Percentiles rank a stretch among this genome's conserved stretches.
Conservation (phyloP, 2,113 vertebrate species). For the Aspidoscelis tigris region DNA sequence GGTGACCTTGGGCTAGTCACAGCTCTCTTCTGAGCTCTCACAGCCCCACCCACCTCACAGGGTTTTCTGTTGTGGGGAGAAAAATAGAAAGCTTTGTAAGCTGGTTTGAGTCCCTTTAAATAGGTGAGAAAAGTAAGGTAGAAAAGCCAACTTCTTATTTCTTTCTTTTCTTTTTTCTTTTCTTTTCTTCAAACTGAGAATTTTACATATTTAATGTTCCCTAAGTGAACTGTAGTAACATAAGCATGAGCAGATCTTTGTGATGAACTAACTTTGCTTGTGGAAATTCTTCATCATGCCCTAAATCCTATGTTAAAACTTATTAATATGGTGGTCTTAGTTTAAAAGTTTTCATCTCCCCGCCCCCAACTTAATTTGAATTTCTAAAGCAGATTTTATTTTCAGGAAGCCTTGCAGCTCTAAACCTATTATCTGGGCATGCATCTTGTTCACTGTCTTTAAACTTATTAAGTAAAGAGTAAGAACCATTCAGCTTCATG, state of each 20-base stretch:
- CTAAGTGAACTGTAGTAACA: background rate
- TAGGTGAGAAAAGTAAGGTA: too few species aligned
- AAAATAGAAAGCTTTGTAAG: too few species aligned
- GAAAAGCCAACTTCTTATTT: too few species aligned
- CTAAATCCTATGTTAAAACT: background rate
- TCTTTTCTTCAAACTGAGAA: background rate
- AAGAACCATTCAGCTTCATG: background rate
- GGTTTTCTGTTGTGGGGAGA: too few species aligned
- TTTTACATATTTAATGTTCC: background rate
- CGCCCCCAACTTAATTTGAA: background rate
- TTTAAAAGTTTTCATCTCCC: too few species aligned
- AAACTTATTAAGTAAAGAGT: background rate
- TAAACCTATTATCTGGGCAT: too few species aligned
- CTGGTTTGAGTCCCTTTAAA: too few species aligned
- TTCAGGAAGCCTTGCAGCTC: background rate
- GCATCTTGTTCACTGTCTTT: background rate
- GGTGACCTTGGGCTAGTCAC: too few species aligned
- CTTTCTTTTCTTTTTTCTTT: too few species aligned
- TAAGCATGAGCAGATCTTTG: background rate
- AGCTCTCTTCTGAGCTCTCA: too few species aligned
- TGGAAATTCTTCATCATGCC: background rate
- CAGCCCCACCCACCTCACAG: too few species aligned
- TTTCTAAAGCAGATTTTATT: background rate
- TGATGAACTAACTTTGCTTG: background rate
- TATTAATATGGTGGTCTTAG: background rate